Conservation (phyloP, 1,140 invertebrate genomes). For the Lordiphosa clarofinis region DNA sequence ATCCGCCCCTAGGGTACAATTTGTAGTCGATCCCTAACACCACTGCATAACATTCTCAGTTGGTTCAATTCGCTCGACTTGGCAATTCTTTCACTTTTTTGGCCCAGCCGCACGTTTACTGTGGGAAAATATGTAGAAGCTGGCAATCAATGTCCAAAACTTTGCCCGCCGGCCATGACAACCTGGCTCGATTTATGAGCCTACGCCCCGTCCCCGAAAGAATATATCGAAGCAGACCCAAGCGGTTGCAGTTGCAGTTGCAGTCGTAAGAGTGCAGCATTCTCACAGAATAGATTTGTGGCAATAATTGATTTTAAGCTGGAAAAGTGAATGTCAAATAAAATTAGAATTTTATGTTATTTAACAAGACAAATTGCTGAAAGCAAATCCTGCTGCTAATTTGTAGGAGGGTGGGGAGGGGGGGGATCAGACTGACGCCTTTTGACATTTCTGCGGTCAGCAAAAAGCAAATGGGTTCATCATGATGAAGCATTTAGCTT, state of each 20-base stretch:
- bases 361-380: conserved; percentile 27
- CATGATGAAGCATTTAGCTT: too few relatives aligned
- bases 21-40: not conserved
- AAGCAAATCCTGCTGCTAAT: conserved; percentile 41
- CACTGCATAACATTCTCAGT: conserved; percentile 17
- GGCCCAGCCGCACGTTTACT: conserved; percentile 43
- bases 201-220: conserved; percentile 32
- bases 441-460: not conserved
- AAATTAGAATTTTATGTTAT: conserved; percentile 22
- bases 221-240: conserved; percentile 8
- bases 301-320: conserved; percentile 78
- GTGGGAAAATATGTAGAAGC: conserved; percentile 77
- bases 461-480: not conserved
- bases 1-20: too few relatives aligned
- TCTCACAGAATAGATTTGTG: conserved; percentile 68
- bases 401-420: conserved; percentile 17
- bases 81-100: conserved; percentile 64
- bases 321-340: conserved; percentile 23
- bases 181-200: conserved; percentile 68
- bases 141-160: conserved; percentile 75
- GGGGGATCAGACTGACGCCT: not conserved
- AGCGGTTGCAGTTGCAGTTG: conserved; percentile 22
- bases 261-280: conserved; percentile 10
- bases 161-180: conserved; percentile 65
- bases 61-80: conserved; percentile 36